Evolutionary conservation across 2,113 vertebrate species (phyloP).

Genomic region (Crotophaga sulcirostris): DNA sequence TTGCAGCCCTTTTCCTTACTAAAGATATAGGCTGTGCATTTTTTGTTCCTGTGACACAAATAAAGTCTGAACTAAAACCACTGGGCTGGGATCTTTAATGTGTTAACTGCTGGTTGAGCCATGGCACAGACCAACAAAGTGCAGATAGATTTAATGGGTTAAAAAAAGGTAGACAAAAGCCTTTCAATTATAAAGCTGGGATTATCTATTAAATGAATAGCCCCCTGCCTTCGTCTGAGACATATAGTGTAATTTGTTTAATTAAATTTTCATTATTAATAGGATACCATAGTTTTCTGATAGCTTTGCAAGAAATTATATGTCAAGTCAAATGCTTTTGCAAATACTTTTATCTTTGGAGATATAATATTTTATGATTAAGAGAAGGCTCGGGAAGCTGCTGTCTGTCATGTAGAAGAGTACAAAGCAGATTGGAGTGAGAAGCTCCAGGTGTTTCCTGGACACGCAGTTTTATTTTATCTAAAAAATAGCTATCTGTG

Average conservation of each 20-base stretch:
- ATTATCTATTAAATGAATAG: neutral
- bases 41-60: slow-evolving; percentile 36
- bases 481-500: neutral
- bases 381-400: neutral
- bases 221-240: neutral
- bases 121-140: slow-evolving; percentile 38
- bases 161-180: neutral
- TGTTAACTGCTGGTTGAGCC: slow-evolving; percentile 46
- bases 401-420: neutral
- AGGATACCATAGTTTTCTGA: neutral
- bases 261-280: neutral
- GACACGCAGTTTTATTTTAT: neutral
- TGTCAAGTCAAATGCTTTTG: neutral
- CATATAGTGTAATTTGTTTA: neutral
- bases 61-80: slow-evolving; percentile 64
- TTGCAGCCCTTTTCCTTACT: neutral
- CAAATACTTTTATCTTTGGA: neutral
- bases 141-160: neutral
- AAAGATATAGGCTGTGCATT: neutral
- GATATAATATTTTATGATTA: neutral
- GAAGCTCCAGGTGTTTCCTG: slow-evolving; percentile 16
- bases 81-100: neutral
- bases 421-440: neutral
- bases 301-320: neutral
- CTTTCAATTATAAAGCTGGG: neutral